Evolutionary conservation across 2,113 vertebrate species (phyloP).

Genomic region (Corythoichthys intestinalis): DNA sequence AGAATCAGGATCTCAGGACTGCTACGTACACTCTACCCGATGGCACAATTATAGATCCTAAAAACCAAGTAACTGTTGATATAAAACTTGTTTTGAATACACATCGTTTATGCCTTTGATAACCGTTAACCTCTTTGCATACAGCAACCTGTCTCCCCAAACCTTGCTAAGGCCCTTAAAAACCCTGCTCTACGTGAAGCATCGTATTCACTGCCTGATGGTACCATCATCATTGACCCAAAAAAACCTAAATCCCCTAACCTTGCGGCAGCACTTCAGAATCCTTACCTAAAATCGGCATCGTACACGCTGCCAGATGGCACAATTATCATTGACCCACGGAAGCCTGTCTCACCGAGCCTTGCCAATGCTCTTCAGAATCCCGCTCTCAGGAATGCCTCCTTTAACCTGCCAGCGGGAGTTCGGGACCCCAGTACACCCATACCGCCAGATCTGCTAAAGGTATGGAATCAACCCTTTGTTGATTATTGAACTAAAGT

Average conservation of each 20-base stretch:
- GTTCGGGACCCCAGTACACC: constrained; percentile 56
- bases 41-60: constrained; percentile 60
- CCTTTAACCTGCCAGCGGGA: constrained; percentile 61
- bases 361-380: constrained; percentile 62
- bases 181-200: constrained; percentile 57
- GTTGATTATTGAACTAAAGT: background rate
- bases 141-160: constrained; percentile 61
- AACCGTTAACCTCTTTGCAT: constrained; percentile 7
- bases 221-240: constrained; percentile 62
- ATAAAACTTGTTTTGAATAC: background rate
- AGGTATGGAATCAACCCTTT: constrained; percentile 30
- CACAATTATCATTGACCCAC: constrained; percentile 66
- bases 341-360: constrained; percentile 64
- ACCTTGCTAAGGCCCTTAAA: constrained; percentile 51
- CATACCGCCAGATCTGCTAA: constrained; percentile 52
- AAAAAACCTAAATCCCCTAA: constrained; percentile 53
- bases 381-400: constrained; percentile 48
- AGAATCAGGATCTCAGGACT: constrained; percentile 58
- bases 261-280: constrained; percentile 65
- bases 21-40: constrained; percentile 71
- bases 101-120: background rate
- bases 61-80: constrained; percentile 50
- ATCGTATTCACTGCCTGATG: constrained; percentile 63
- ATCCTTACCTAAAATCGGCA: constrained; percentile 64
- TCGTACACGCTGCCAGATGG: constrained; percentile 73